phyloP scores from a whole-genome alignment of 2,113 vertebrate genomes.

The Ellobius talpinus region DNA sequence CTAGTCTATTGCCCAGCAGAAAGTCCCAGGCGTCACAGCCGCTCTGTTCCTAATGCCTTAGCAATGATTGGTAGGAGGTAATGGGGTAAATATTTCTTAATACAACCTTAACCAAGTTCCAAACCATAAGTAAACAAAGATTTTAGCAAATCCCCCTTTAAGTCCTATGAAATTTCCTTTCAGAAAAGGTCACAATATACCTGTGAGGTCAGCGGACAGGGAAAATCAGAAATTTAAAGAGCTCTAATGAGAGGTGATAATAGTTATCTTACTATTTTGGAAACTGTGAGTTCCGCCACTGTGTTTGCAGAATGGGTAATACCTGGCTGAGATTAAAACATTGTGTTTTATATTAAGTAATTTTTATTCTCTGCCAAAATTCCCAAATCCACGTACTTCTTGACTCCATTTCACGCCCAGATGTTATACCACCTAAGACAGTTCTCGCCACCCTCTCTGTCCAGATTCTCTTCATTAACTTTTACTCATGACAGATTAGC shows the following conservation, averaged over 20 bases:
- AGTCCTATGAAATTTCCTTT: not conserved
- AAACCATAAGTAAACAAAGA: not conserved
- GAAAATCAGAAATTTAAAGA: not conserved
- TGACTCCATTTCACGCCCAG: not conserved
- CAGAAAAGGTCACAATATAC: not conserved
- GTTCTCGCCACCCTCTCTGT: not conserved
- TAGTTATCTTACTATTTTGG: not conserved
- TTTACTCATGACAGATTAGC: not conserved
- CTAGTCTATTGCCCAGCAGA: not conserved
- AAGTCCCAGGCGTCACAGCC: not conserved
- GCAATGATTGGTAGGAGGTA: not conserved
- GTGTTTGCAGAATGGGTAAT: not conserved
- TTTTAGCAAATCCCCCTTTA: slow-evolving; percentile 28
- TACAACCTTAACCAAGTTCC: not conserved
- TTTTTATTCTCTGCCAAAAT: not conserved
- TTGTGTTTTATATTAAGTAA: not conserved
- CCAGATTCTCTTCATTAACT: not conserved
- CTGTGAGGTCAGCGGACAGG: not conserved
- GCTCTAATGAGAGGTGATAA: not conserved
- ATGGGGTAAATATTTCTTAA: slow-evolving; percentile 46
- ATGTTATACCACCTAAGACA: not conserved
- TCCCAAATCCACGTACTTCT: not conserved
- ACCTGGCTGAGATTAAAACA: not conserved
- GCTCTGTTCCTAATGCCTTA: not conserved
- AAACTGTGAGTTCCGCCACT: not conserved